Evolutionary conservation across 2,888 invertebrate genomes (phyloP).

Genomic region (Aspidiotus destructor): DNA sequence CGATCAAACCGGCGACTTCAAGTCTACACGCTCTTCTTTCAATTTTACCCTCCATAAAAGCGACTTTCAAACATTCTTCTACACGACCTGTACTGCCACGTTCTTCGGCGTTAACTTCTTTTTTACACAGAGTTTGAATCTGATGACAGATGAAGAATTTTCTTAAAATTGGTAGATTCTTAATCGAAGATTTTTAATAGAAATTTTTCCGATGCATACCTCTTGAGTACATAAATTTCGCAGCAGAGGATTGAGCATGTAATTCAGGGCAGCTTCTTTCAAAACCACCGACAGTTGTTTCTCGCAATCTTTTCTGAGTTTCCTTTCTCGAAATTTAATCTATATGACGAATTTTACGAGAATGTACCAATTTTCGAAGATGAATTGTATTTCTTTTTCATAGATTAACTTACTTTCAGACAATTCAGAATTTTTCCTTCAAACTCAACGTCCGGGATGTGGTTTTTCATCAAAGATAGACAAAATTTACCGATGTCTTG

Average conservation of each 20-base stretch:
- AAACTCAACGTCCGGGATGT: conserved; percentile 54
- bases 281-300: conserved; percentile 71
- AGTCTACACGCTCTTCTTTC: conserved; percentile 64
- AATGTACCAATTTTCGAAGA: neutral
- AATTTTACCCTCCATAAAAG: conserved; percentile 62
- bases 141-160: conserved; percentile 35
- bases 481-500: conserved; percentile 70
- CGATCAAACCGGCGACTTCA: conserved; percentile 80
- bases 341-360: conserved; percentile 30
- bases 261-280: conserved; percentile 80
- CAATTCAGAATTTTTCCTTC: conserved; percentile 79
- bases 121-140: conserved; percentile 46
- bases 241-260: conserved; percentile 78
- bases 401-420: conserved; percentile 50
- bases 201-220: conserved; percentile 49
- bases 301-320: conserved; percentile 65
- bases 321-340: conserved; percentile 62
- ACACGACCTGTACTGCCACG: conserved; percentile 52
- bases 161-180: neutral
- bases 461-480: conserved; percentile 44
- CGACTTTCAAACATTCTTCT: conserved; percentile 82
- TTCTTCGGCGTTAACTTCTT: conserved; percentile 47
- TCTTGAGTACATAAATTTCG: conserved; percentile 64
- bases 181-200: conserved; percentile 31
- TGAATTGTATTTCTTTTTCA: neutral